Evolutionary conservation across 2,888 invertebrate genomes (phyloP), one percentile per base, ranked within the genome.

Genomic region (Caenorhabditis imperialis): DNA sequence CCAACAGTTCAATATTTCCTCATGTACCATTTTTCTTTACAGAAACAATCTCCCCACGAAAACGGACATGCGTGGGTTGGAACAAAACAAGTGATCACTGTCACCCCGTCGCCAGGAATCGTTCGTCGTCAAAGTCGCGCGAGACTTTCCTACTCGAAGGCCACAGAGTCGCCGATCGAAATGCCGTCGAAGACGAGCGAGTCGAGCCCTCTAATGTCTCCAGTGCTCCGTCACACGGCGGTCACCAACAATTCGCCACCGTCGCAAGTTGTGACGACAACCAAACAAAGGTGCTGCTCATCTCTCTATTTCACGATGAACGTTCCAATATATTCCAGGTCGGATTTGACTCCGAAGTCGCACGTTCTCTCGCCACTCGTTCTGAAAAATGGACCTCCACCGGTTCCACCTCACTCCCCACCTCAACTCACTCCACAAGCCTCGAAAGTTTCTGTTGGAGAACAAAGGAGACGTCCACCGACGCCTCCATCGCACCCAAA

Each of bases 1-100:
- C n/a, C n/a, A n/a, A n/a, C n/a, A n/a, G n/a, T n/a, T n/a, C n/a
- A n/a, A n/a, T n/a, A n/a, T n/a, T n/a, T n/a, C n/a, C n/a, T n/a
- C n/a, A n/a, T n/a, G n/a, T n/a, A n/a, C n/a, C n/a, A 18, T 5
- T n/a, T 30, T 25, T 10, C 12, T 16, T 44, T 58, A 14, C 61
- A 61, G 61, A 48, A 38, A 30, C n/a, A n/a, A n/a, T n/a, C n/a
- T n/a, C n/a, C 40, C 5, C 65, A 60, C 35, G 73, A 73, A 20
- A 73, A 73, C 16, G 75, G 75, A n/a, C 75, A 75, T 12, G 70
- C 45, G 7, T 75, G 75, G 70, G 63, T 75, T n/a, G 70, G 70
- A 6, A 63, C 51, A 2, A 63, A 58, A 27, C 75, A 75, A 47
- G 54, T 75, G 5, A 47, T 75, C 14, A 70, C 5, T 42, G 50